phyloP scores from a whole-genome alignment of 2,888 invertebrate genomes.

The Heteromyza rotundicornis region DNA sequence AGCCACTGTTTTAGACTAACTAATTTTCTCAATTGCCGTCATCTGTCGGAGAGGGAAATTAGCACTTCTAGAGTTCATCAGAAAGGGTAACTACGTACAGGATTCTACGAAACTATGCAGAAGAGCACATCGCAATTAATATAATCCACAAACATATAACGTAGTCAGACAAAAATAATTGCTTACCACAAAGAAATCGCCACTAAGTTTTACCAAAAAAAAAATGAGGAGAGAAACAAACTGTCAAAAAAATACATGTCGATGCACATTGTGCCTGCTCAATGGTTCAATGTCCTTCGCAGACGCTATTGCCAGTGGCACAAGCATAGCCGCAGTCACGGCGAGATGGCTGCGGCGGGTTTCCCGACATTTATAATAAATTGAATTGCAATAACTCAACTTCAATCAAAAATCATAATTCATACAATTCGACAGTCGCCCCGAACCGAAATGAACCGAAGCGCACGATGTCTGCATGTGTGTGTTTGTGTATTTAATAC shows the following conservation, averaged over 20 bases:
- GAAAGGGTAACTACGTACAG: too few relatives aligned
- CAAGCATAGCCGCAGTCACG: conserved; percentile 2
- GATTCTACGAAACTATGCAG: too few relatives aligned
- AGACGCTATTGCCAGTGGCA: conserved; percentile 32
- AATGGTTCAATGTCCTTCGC: conserved; percentile 53
- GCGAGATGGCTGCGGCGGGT: neutral
- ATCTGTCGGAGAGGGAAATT: too few relatives aligned
- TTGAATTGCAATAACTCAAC: conserved; percentile 59
- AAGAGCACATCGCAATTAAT: too few relatives aligned
- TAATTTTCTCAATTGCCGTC: neutral
- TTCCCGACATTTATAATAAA: conserved; percentile 52
- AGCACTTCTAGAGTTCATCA: too few relatives aligned
- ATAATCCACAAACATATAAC: neutral
- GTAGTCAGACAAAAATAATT: conserved; percentile 1
- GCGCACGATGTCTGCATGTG: conserved; percentile 13
- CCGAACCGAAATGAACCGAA: conserved; percentile 15
- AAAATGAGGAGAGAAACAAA: too few relatives aligned
- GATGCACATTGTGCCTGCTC: conserved; percentile 11
- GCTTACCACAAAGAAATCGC: neutral
- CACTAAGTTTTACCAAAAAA: neutral
- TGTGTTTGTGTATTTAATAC: conserved; percentile 13
- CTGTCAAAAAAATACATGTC: conserved; percentile 28
- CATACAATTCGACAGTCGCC: conserved; percentile 51
- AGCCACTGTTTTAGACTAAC: neutral
- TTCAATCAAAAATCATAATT: conserved; percentile 63